These are phyloP conservation scores for Cephus sareptanus DNA, from an alignment of 2,888 invertebrate species.

Conservation along the genomic window DNA sequence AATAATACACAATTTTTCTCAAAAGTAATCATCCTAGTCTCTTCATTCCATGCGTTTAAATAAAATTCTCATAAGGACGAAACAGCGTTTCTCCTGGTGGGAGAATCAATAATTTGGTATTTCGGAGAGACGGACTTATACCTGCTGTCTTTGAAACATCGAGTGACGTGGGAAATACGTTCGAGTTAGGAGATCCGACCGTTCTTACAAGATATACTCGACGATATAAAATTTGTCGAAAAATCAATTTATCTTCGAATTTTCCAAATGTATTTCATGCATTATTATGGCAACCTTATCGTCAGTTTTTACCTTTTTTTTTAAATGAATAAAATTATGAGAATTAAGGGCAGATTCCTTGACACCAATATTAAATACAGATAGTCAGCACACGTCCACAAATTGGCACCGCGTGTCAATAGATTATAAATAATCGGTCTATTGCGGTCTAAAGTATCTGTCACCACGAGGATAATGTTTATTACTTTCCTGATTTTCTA, in stretches of 20 bases:
- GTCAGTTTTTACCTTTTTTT: too few relatives aligned
- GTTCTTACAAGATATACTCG: too few relatives aligned
- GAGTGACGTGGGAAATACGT: not conserved
- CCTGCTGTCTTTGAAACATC: not conserved
- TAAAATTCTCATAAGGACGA: not conserved
- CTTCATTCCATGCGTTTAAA: not conserved
- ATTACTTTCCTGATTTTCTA: not conserved
- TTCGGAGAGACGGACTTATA: not conserved
- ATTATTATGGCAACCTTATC: too few relatives aligned
- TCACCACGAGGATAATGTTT: not conserved
- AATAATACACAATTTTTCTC: slow-evolving; percentile 7
- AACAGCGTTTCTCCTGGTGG: not conserved
- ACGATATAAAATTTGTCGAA: too few relatives aligned
- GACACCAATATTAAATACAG: not conserved
- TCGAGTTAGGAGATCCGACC: not conserved
- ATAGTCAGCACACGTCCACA: not conserved
- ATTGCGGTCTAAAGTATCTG: not conserved
- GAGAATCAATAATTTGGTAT: not conserved
- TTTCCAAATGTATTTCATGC: too few relatives aligned
- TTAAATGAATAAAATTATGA: too few relatives aligned
- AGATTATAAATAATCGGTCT: not conserved
- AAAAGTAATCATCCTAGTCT: not conserved
- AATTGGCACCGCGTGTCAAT: not conserved
- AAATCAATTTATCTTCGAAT: too few relatives aligned
- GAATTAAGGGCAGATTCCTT: not conserved